phyloP scores from a whole-genome alignment of 2,113 vertebrate species.

The Coreoperca whiteheadi region DNA sequence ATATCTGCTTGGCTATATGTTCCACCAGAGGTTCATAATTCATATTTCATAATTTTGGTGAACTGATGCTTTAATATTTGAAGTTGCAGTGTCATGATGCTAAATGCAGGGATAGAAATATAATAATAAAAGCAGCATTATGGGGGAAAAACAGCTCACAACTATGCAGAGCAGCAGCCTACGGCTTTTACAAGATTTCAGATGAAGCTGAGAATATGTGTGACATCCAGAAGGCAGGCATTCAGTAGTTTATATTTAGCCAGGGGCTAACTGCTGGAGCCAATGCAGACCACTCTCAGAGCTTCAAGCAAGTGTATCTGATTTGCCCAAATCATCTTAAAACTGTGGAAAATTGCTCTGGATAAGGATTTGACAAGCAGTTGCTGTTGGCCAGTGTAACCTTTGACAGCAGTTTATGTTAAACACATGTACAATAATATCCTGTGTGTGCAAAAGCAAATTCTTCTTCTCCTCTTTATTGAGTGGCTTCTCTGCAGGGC shows the following conservation, averaged over 20 bases:
- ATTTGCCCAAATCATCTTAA: constrained; percentile 63
- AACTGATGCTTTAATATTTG: background rate
- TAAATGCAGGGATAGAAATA: background rate
- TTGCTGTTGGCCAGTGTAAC: constrained; percentile 39
- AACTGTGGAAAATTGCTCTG: constrained; percentile 68
- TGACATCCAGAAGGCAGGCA: constrained; percentile 3
- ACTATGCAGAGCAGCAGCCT: background rate
- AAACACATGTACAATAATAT: constrained; percentile 78
- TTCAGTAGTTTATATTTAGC: constrained; percentile 56
- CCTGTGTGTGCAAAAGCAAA: constrained; percentile 69
- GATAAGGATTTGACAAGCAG: constrained; percentile 63
- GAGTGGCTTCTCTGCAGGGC: constrained; percentile 74
- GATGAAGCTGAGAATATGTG: constrained; percentile 10
- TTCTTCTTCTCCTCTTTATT: constrained; percentile 78
- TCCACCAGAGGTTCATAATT: too few species aligned
- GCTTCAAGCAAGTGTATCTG: constrained; percentile 22
- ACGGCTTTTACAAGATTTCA: background rate
- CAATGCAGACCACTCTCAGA: constrained; percentile 5
- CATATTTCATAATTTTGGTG: background rate
- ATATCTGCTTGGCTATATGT: background rate
- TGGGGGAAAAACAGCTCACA: background rate
- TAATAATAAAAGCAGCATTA: background rate
- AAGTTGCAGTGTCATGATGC: background rate
- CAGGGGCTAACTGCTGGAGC: constrained; percentile 17
- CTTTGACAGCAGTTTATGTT: constrained; percentile 70